Conservation (phyloP, 2,113 vertebrate genomes). For the Microtus ochrogaster region DNA sequence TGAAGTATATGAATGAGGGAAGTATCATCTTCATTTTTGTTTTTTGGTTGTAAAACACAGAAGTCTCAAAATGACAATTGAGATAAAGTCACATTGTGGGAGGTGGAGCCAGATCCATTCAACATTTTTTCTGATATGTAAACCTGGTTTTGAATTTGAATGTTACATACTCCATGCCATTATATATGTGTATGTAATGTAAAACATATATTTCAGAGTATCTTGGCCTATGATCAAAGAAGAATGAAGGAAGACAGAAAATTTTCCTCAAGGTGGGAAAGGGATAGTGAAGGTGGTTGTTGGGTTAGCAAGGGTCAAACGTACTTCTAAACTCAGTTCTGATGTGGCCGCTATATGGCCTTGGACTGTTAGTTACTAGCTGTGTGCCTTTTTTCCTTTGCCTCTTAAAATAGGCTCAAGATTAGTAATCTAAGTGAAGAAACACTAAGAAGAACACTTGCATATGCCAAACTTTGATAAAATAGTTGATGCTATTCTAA, state of each 20-base stretch:
- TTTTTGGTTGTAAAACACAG: not conserved
- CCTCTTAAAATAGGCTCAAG: not conserved
- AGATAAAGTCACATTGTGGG: not conserved
- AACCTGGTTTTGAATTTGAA: not conserved
- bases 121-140: not conserved
- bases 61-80: not conserved
- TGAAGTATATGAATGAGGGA: not conserved
- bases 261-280: not conserved
- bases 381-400: not conserved
- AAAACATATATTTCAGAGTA: not conserved
- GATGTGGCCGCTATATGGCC: accelerated
- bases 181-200: too few species aligned
- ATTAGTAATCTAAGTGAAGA: not conserved
- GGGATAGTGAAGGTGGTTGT: accelerated
- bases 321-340: not conserved
- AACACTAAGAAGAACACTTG: not conserved
- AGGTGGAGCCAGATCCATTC: not conserved
- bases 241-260: not conserved
- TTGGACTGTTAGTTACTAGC: too few species aligned
- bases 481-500: not conserved
- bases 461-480: not conserved
- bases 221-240: not conserved
- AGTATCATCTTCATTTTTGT: not conserved
- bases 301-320: not conserved
- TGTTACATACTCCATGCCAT: not conserved